phyloP scores from a whole-genome alignment of 2,113 vertebrate genomes.

The Caranx ignobilis region DNA sequence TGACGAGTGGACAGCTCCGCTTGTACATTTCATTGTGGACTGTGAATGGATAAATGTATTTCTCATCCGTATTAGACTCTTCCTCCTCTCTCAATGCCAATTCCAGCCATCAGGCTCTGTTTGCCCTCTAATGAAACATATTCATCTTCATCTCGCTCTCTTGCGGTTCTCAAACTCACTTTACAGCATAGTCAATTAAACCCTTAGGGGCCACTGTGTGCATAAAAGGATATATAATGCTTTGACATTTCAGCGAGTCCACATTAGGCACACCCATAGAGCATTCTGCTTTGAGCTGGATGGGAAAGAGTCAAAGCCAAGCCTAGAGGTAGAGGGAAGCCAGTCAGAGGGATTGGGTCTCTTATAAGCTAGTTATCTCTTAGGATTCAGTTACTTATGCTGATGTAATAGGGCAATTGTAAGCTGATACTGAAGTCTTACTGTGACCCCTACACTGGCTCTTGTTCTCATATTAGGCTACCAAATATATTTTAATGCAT shows the following conservation, averaged over 20 bases:
- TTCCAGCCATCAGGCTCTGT: constrained; percentile 81
- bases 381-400: constrained; percentile 81
- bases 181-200: constrained; percentile 85
- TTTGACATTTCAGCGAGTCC: constrained; percentile 84
- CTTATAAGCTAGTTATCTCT: constrained; percentile 79
- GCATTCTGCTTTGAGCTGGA: constrained; percentile 72
- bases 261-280: constrained; percentile 84
- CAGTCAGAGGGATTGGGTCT: constrained; percentile 79
- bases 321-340: constrained; percentile 73
- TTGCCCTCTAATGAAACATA: constrained; percentile 85
- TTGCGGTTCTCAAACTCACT: constrained; percentile 83
- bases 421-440: constrained; percentile 77
- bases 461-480: constrained; percentile 72
- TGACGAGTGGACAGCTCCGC: constrained; percentile 33
- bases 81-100: constrained; percentile 74
- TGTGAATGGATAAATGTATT: constrained; percentile 69
- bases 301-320: constrained; percentile 70
- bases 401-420: constrained; percentile 80
- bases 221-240: constrained; percentile 86
- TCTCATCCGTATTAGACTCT: constrained; percentile 71
- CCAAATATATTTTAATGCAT: constrained; percentile 71
- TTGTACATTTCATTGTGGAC: constrained; percentile 20
- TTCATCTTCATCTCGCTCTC: constrained; percentile 86
- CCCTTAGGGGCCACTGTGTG: constrained; percentile 82
- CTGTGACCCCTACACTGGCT: constrained; percentile 74